phyloP scores from a whole-genome alignment of 2,888 invertebrate genomes.

The Tinea semifulvella region DNA sequence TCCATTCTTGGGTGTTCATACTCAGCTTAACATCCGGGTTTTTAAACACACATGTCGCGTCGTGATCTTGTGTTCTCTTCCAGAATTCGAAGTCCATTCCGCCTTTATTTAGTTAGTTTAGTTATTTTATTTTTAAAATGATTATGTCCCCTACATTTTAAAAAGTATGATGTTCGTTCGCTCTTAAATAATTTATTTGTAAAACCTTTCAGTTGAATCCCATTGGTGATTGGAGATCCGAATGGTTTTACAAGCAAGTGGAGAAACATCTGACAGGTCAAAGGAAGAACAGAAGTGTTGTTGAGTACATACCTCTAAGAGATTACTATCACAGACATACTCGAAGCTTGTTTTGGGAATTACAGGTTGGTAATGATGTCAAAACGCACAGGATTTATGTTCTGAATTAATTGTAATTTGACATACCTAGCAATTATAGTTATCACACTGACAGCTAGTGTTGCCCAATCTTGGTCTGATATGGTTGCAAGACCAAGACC shows the following conservation, averaged over 20 bases:
- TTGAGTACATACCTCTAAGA: constrained; percentile 79
- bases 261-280: constrained; percentile 46
- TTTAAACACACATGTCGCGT: no score
- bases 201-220: constrained; percentile 68
- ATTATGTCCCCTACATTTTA: not conserved
- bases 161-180: not conserved
- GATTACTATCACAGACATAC: constrained; percentile 88
- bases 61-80: no score
- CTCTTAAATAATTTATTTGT: no score
- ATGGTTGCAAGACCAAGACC: no score
- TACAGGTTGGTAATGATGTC: constrained; percentile 63
- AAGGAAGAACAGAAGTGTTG: constrained; percentile 31
- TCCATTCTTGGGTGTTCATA: no score
- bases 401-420: no score
- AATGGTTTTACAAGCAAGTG: constrained; percentile 87
- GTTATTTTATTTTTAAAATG: not conserved
- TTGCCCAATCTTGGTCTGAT: no score
- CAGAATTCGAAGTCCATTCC: no score
- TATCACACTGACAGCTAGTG: no score
- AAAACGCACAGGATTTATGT: not conserved
- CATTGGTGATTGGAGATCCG: constrained; percentile 81
- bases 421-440: no score
- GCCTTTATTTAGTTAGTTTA: no score
- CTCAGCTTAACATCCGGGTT: no score
- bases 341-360: constrained; percentile 83